Conservation (phyloP, 2,113 vertebrate species). For the Antechinus flavipes region DNA sequence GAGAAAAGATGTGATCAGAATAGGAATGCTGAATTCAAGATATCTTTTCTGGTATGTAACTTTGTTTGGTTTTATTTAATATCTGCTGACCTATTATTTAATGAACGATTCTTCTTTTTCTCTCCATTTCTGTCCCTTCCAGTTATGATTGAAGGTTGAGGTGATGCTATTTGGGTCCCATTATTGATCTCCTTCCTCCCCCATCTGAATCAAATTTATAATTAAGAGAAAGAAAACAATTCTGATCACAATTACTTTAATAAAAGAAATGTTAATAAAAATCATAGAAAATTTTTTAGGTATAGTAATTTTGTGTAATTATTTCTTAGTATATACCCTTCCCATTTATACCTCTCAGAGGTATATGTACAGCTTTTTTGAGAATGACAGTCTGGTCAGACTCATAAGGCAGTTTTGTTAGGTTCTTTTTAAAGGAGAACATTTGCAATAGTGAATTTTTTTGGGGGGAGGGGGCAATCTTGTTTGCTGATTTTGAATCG, state of each 20-base stretch:
- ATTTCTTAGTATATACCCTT: not conserved
- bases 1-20: not conserved
- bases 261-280: not conserved
- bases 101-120: not conserved
- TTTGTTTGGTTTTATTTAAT: not conserved
- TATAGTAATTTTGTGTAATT: not conserved
- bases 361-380: not conserved
- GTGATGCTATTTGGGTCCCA: not conserved
- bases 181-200: not conserved
- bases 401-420: not conserved
- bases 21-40: not conserved
- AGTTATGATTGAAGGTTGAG: not conserved
- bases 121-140: not conserved
- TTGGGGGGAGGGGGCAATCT: not conserved
- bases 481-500: not conserved
- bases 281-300: not conserved
- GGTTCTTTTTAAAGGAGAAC: not conserved
- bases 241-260: not conserved
- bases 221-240: not conserved
- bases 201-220: not conserved
- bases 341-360: not conserved
- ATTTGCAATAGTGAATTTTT: not conserved
- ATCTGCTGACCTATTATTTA: not conserved
- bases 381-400: not conserved
- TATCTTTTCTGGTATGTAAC: conserved; percentile 44